These are phyloP conservation scores for Neodontobutis hainanensis DNA, from an alignment of 2,113 vertebrate species.

Conservation along the genomic window DNA sequence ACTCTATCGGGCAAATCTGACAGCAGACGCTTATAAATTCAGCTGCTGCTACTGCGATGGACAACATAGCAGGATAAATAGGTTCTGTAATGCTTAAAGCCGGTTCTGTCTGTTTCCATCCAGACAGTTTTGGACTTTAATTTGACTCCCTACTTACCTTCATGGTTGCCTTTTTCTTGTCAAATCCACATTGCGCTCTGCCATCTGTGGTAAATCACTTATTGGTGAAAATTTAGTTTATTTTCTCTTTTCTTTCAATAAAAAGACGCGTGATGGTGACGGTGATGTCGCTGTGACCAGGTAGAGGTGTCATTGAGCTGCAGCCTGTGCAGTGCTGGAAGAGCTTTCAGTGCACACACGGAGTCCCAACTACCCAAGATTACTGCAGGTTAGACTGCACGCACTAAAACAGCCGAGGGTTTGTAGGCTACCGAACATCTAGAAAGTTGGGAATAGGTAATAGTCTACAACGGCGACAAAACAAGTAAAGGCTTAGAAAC, in stretches of 20 bases:
- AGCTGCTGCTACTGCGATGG: conserved; percentile 48
- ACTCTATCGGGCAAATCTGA: conserved; percentile 62
- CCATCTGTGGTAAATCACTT: conserved; percentile 15
- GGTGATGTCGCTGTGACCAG: conserved; percentile 34
- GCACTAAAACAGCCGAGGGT: neutral
- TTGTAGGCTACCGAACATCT: neutral
- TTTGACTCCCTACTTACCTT: conserved; percentile 65
- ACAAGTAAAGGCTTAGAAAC: conserved; percentile 45
- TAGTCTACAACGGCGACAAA: neutral
- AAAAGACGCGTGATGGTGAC: conserved; percentile 1
- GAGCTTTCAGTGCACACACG: conserved; percentile 10
- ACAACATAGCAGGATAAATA: conserved; percentile 15
- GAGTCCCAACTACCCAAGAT: conserved; percentile 16
- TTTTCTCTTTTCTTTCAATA: neutral
- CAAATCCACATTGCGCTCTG: conserved; percentile 15
- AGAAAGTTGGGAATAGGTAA: neutral
- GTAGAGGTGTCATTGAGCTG: conserved; percentile 59
- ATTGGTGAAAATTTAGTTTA: neutral
- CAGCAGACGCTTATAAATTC: conserved; percentile 52
- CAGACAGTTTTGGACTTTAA: conserved; percentile 11
- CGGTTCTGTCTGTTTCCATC: neutral
- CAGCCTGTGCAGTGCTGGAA: conserved; percentile 31
- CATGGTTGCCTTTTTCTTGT: conserved; percentile 54
- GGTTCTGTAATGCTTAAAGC: neutral
- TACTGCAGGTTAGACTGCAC: conserved; percentile 6